Conservation (phyloP, 2,113 vertebrate species). For the Ondatra zibethicus region DNA sequence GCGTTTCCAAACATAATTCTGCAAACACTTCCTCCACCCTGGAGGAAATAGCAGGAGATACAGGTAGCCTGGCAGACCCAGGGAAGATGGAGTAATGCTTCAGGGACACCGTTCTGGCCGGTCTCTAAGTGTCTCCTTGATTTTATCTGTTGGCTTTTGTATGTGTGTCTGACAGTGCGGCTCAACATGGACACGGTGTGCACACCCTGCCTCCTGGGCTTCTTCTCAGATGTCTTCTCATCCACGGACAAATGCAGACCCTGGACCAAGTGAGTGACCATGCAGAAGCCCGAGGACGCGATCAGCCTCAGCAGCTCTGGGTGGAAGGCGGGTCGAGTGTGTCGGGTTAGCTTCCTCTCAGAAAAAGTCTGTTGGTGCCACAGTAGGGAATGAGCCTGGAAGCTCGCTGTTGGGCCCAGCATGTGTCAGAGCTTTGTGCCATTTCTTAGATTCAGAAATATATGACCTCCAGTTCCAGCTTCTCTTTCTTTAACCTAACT, state of each 20-base stretch:
- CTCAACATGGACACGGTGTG: conserved; percentile 86
- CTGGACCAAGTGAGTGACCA: conserved; percentile 94
- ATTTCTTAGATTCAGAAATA: background rate
- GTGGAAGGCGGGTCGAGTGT: background rate
- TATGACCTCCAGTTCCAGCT: background rate
- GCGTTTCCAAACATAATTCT: too few species aligned
- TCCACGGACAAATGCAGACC: conserved; percentile 88
- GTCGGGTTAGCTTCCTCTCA: background rate
- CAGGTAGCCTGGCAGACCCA: fast-evolving
- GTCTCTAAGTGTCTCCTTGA: conserved; percentile 68
- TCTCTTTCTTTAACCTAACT: background rate
- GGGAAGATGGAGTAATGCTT: background rate
- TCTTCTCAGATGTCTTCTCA: conserved; percentile 89
- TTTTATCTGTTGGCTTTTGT: background rate
- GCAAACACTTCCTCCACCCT: background rate
- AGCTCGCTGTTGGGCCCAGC: fast-evolving
- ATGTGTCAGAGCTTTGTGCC: background rate
- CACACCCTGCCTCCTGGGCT: conserved; percentile 88
- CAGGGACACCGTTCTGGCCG: background rate
- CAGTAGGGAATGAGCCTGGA: background rate
- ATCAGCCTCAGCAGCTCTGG: background rate
- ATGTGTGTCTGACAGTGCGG: conserved; percentile 83
- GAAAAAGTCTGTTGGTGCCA: background rate
- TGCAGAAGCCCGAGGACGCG: background rate
- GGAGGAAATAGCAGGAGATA: background rate